Evolutionary conservation across 2,113 vertebrate genomes (phyloP), one percentile per base, ranked within the genome.

Genomic region (Galbula dea): DNA sequence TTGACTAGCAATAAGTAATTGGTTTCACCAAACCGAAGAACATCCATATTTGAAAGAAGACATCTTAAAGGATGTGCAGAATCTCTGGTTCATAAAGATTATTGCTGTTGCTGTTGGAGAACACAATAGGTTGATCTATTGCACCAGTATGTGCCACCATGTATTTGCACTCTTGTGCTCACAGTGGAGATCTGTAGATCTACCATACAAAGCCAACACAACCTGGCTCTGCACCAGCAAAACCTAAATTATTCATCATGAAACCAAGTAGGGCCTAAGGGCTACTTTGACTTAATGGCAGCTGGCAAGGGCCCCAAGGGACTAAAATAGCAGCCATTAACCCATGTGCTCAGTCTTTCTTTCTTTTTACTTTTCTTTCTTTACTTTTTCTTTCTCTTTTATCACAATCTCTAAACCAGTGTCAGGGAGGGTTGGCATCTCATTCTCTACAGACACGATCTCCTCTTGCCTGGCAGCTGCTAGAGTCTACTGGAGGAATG

Each of bases 181-280:
- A 46, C 59, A 63, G 67, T 71, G 63, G 43, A 77, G 51, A 59
- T 80, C 63, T 76, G 51, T 34, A 51, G 83, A 66, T 80, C 67
- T 80, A 21, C 80, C 84, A 39, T 9, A 89, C 23, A 74, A 89
- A 89, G 72, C 71, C 89, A 74, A 24, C 29, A 52, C 58, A 83
- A 55, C 39, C 75, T 96, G 94, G 93, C 82, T 86, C 18, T 67
- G 30, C 81, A 94, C 74, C 89, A 91, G 57, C n/a, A 85, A 76
- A 92, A 46, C 68, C 91, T 95, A 93, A 94, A 95, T 87, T 95
- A 93, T 94, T 91, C 71, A 94, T 91, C 85, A 77, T 57, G 89
- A 95, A 94, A 89, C 87, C 95, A 95, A 96, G 71, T 74, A 93
- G 48, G 93, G 82, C 87, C 91, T 88, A 68, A 92, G 82, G 94